A percentile compares a stretch with the other conserved stretches of the same genome.
phyloP scores from a whole-genome alignment of 1,140 invertebrate genomes.

The Megathymus violae region DNA sequence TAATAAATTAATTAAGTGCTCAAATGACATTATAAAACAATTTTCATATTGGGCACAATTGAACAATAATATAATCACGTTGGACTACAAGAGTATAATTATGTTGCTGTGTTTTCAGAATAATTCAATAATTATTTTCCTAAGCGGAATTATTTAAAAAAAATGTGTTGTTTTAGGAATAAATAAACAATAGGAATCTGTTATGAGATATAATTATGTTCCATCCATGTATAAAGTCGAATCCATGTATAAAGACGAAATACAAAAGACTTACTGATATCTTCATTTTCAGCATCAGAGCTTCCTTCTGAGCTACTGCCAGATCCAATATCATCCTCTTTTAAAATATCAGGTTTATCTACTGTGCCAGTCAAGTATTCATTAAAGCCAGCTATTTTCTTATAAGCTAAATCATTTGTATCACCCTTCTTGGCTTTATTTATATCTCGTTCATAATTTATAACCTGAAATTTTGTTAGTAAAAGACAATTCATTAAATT shows the following conservation, averaged over 20 bases:
- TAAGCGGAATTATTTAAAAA: no score
- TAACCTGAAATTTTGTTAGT: conserved; percentile 86
- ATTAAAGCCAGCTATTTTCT: conserved; percentile 93
- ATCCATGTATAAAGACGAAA: not conserved
- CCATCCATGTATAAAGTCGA: not conserved
- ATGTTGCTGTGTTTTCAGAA: no score
- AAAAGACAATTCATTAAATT: no score
- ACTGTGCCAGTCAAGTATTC: conserved; percentile 90
- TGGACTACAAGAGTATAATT: no score
- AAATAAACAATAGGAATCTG: no score
- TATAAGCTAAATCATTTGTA: conserved; percentile 90
- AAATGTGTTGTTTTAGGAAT: no score
- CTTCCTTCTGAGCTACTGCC: conserved; percentile 76
- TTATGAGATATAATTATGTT: no score
- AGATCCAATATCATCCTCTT: conserved; percentile 79
- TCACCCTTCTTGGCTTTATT: conserved; percentile 90
- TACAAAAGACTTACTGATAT: conserved; percentile 32
- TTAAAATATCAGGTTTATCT: conserved; percentile 83
- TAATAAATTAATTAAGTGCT: no score
- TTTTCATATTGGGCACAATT: no score
- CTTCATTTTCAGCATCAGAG: conserved; percentile 69
- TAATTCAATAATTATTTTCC: no score
- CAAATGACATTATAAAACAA: no score
- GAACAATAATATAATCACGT: no score
- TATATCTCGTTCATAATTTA: conserved; percentile 96